Evolutionary conservation across 1,140 invertebrate genomes (phyloP).

Genomic region (Bombus breviceps): DNA sequence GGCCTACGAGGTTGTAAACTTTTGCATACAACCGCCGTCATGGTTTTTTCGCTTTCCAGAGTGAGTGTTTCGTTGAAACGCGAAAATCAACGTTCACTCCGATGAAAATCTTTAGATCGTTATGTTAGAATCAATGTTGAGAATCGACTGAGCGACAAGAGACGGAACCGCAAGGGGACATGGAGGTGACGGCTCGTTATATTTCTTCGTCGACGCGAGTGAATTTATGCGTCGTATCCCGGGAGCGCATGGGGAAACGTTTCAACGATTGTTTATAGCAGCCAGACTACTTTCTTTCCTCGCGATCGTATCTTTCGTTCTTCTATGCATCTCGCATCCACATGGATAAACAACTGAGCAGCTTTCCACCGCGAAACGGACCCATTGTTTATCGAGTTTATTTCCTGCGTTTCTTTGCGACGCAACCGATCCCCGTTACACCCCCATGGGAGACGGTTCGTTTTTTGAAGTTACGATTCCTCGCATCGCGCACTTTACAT

Average conservation of each 20-base stretch:
- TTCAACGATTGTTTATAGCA: conserved; percentile 73
- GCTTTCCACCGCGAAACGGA: not conserved
- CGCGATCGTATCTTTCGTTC: not conserved
- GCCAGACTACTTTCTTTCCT: conserved; percentile 53
- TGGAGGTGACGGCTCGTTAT: conserved; percentile 11
- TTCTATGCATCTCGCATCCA: conserved; percentile 1
- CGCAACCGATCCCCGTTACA: not conserved
- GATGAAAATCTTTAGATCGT: not conserved
- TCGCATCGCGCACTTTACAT: not conserved
- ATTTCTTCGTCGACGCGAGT: conserved; percentile 65
- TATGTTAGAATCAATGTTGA: conserved; percentile 32
- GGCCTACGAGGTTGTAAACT: not conserved
- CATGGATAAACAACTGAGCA: conserved; percentile 5
- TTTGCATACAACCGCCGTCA: not conserved
- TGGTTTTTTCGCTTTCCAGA: too few relatives aligned
- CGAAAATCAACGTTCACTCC: not conserved
- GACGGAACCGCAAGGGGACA: not conserved
- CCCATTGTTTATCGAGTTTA: conserved; percentile 69
- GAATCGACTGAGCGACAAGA: conserved; percentile 24
- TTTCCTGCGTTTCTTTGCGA: conserved; percentile 58
- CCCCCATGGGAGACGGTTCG: not conserved
- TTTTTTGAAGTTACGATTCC: not conserved
- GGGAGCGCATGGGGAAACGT: conserved; percentile 48
- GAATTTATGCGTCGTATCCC: conserved; percentile 65
- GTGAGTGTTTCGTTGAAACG: not conserved